Evolutionary conservation across 1,140 invertebrate genomes (phyloP).

Genomic region (Macrocentrus cingulum): DNA sequence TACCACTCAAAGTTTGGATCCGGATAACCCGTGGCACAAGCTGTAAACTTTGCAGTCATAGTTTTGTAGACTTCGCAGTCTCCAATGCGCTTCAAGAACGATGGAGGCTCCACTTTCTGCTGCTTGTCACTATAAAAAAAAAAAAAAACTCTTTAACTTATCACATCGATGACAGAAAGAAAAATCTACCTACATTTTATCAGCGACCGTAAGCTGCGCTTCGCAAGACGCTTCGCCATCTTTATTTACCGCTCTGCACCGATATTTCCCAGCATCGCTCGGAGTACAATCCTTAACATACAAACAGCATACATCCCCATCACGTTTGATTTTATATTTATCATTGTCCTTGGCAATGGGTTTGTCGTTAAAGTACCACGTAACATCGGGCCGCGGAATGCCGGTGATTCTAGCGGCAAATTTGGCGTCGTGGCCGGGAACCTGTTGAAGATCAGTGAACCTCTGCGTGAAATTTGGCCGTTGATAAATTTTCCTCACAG

Average conservation of each 20-base stretch:
- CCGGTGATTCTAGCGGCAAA: conserved; percentile 81
- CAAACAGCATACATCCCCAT: conserved; percentile 77
- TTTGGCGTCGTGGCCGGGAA: conserved; percentile 76
- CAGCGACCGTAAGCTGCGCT: conserved; percentile 74
- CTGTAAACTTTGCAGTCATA: conserved; percentile 89
- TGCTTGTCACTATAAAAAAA: conserved; percentile 64
- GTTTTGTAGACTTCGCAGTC: conserved; percentile 85
- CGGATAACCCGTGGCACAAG: conserved; percentile 80
- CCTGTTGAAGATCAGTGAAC: conserved; percentile 82
- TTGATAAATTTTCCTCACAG: conserved; percentile 78
- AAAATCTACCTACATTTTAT: conserved; percentile 72
- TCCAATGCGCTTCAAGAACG: conserved; percentile 86
- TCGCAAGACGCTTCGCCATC: conserved; percentile 78
- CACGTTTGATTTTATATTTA: conserved; percentile 77
- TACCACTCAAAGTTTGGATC: conserved; percentile 86
- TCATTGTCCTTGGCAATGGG: conserved; percentile 64
- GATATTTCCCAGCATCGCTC: conserved; percentile 74
- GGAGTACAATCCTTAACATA: conserved; percentile 70
- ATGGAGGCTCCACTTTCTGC: conserved; percentile 78
- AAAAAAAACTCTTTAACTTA: neutral
- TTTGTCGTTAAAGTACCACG: conserved; percentile 80
- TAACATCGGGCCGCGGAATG: conserved; percentile 81
- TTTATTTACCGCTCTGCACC: conserved; percentile 75
- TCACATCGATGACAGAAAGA: conserved; percentile 15
- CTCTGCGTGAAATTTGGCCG: conserved; percentile 79